Conservation (phyloP, 1,140 invertebrate species). For the Polyergus mexicanus region DNA sequence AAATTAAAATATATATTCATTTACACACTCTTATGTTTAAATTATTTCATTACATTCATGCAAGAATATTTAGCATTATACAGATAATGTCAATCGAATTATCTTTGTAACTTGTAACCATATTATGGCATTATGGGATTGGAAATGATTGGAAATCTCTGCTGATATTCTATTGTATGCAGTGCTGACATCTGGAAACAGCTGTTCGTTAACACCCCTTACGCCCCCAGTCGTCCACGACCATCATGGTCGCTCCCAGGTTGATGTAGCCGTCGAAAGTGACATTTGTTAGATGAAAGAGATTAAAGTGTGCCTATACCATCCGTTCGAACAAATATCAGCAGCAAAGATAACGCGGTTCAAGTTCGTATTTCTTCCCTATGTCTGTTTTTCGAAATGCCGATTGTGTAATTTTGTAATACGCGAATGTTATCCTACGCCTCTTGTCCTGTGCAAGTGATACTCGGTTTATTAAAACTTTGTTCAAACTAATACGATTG, state of each 20-base stretch:
- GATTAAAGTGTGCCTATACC: constrained; percentile 51
- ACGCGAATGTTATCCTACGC: constrained; percentile 66
- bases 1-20: no score
- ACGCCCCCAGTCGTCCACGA: constrained; percentile 42
- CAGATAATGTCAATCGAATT: no score
- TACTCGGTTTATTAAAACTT: constrained; percentile 61
- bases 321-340: constrained; percentile 27
- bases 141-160: no score
- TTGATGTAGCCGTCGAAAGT: constrained; percentile 69
- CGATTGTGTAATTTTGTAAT: constrained; percentile 61
- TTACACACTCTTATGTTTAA: no score
- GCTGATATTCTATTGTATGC: no score
- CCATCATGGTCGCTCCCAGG: constrained; percentile 79
- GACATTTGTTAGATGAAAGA: constrained; percentile 75
- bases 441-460: constrained; percentile 50
- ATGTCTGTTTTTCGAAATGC: constrained; percentile 54
- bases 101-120: no score
- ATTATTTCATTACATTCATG: no score
- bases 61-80: no score
- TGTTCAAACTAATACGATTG: constrained; percentile 52
- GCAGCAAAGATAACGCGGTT: constrained; percentile 19
- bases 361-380: constrained; percentile 12
- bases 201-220: constrained; percentile 77
- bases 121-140: no score
- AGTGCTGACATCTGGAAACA: constrained; percentile 76